These are phyloP conservation scores for Sminthurinus aureus DNA, from an alignment of 2,888 invertebrate species.

Conservation along the genomic window DNA sequence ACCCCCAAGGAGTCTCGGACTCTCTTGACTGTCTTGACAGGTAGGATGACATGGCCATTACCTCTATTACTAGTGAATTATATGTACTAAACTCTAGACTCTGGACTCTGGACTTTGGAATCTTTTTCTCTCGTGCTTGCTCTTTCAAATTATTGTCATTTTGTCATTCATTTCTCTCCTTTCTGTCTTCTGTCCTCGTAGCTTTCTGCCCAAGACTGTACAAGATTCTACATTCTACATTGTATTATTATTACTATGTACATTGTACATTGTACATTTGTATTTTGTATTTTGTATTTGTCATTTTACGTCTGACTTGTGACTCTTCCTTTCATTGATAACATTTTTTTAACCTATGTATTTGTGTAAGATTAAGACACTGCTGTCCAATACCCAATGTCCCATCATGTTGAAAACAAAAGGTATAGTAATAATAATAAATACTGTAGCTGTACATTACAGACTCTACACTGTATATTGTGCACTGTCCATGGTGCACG, in stretches of 20 bases:
- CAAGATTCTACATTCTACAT: too few relatives aligned
- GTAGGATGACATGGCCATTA: constrained; percentile 39
- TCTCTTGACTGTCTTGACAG: constrained; percentile 28
- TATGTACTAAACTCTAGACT: constrained; percentile 11
- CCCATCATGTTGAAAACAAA: too few relatives aligned
- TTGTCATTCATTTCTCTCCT: constrained; percentile 19
- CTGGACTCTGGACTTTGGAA: too few relatives aligned
- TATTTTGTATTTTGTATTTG: neutral
- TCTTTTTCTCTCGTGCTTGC: neutral
- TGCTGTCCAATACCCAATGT: too few relatives aligned
- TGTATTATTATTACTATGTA: neutral
- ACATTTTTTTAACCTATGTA: neutral
- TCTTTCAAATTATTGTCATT: constrained; percentile 16
- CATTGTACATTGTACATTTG: neutral
- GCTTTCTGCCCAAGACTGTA: too few relatives aligned
- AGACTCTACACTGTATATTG: too few relatives aligned
- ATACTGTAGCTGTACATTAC: too few relatives aligned
- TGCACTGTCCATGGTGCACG: too few relatives aligned
- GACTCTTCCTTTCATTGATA: neutral
- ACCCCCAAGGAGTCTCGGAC: constrained; percentile 35
- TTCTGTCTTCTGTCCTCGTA: neutral
- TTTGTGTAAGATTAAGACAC: too few relatives aligned
- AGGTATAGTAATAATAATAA: too few relatives aligned
- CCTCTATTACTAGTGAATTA: constrained; percentile 35
- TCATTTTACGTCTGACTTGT: neutral